Conservation (phyloP, 2,797 vertebrate genomes). For the Muscicapa striata region DNA sequence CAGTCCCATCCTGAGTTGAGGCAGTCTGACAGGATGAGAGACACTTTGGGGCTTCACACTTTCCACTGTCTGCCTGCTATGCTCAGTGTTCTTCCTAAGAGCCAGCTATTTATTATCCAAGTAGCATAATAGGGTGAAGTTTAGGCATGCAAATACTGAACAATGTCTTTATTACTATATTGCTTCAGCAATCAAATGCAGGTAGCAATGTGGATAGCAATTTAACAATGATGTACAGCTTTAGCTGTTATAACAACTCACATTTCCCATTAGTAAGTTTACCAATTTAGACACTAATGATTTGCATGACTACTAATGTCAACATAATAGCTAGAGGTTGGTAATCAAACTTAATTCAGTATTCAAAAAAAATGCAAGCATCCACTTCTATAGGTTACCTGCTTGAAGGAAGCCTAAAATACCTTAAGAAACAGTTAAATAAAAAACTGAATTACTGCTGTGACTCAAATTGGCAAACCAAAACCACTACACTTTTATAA, state of each 20-base stretch:
- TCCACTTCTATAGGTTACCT: neutral
- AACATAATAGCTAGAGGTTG: neutral
- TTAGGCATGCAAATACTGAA: neutral
- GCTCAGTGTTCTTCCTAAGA: neutral
- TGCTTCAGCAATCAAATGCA: neutral
- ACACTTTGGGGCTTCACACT: neutral
- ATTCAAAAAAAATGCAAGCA: neutral
- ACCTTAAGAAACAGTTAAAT: neutral
- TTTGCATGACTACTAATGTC: too few species aligned
- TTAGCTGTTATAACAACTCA: neutral
- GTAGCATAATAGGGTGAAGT: neutral
- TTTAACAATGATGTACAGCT: neutral
- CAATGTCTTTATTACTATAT: neutral
- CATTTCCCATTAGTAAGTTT: neutral
- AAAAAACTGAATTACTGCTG: neutral
- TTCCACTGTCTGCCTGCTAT: neutral
- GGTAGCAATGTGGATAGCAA: neutral
- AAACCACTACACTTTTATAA: neutral
- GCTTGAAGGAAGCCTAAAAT: neutral
- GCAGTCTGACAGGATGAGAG: neutral
- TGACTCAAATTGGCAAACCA: fast-evolving
- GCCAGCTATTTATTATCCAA: neutral
- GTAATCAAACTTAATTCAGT: neutral
- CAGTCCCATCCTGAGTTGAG: fast-evolving
- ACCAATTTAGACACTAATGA: too few species aligned